phyloP scores from a whole-genome alignment of 2,797 vertebrate species.

The Knipowitschia caucasica region DNA sequence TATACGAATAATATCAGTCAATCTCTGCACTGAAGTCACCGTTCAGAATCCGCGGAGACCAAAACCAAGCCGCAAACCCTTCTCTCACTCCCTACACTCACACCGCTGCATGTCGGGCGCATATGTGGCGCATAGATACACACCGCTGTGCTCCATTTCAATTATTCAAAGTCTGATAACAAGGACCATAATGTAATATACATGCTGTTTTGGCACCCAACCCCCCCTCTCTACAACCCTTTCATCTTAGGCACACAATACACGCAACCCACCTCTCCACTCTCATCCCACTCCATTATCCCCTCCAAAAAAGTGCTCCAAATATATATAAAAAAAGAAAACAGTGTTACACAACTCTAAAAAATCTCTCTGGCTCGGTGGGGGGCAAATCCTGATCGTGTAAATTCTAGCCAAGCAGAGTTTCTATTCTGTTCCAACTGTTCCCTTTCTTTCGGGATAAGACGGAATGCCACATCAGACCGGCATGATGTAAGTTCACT shows the following conservation, averaged over 20 bases:
- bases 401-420: slow-evolving; percentile 13
- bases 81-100: too few relatives aligned
- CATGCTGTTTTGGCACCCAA: too few relatives aligned
- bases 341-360: background rate
- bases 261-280: background rate
- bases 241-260: background rate
- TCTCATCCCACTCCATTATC: background rate
- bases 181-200: too few relatives aligned
- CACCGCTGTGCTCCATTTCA: too few relatives aligned
- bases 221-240: too few relatives aligned
- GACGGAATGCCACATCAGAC: slow-evolving; percentile 60
- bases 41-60: too few relatives aligned
- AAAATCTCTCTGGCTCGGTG: slow-evolving; percentile 11
- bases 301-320: slow-evolving; percentile 3
- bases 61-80: too few relatives aligned
- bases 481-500: slow-evolving; percentile 29
- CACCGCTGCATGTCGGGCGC: too few relatives aligned
- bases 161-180: too few relatives aligned
- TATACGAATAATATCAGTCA: too few relatives aligned
- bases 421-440: slow-evolving; percentile 22
- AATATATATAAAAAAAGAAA: background rate
- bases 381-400: slow-evolving; percentile 20
- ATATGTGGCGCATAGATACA: too few relatives aligned
- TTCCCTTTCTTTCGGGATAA: slow-evolving; percentile 33
- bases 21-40: too few relatives aligned